Conservation (phyloP, 1,140 invertebrate species). For the Coenobita brevimanus region DNA sequence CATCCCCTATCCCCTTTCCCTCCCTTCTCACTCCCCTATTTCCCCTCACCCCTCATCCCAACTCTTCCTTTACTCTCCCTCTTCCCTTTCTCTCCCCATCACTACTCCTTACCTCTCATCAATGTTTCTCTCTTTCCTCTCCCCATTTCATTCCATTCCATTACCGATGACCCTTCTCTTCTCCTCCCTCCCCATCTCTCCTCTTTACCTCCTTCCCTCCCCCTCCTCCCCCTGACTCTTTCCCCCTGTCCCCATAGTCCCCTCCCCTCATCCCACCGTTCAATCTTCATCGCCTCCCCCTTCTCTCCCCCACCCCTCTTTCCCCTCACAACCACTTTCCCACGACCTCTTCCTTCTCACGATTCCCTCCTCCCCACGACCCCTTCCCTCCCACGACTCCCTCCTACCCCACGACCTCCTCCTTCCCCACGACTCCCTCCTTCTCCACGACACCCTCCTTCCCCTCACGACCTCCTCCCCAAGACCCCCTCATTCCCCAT, state of each 20-base stretch:
- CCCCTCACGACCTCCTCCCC: background rate
- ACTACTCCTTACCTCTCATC: no score
- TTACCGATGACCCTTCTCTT: no score
- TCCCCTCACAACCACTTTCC: background rate
- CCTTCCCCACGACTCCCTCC: background rate
- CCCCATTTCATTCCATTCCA: no score
- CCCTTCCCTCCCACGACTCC: background rate
- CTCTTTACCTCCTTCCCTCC: background rate
- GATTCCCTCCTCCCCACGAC: background rate
- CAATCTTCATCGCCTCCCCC: background rate
- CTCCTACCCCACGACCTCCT: background rate
- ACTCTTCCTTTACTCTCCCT: background rate
- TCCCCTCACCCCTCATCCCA: background rate
- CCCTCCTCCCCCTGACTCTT: background rate
- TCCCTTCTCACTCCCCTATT: background rate
- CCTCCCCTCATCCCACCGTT: background rate
- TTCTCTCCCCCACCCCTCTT: background rate
- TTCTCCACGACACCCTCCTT: background rate
- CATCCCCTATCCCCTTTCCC: background rate
- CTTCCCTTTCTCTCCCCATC: background rate
- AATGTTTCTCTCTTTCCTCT: background rate
- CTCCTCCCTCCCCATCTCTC: no score
- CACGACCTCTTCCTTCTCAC: background rate
- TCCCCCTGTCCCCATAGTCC: background rate
- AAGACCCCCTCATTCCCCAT: background rate